Percentiles rank a stretch among this genome's conserved stretches.
Conservation (phyloP, 2,888 invertebrate species). For the Drosophila tanythrix region DNA sequence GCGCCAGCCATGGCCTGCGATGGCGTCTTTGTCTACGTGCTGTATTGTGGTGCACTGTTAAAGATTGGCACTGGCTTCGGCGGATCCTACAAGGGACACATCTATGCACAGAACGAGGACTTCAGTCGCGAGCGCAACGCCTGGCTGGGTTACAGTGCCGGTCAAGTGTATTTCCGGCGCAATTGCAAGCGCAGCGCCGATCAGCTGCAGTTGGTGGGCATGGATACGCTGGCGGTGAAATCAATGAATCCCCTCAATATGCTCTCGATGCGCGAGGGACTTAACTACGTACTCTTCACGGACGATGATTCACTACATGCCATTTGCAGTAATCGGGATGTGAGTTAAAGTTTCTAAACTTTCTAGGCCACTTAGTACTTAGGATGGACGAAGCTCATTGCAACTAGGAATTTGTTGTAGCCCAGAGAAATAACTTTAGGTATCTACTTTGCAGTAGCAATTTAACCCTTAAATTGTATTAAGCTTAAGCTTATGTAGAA, state of each 20-base stretch:
- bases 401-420: background rate
- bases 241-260: conserved; percentile 83
- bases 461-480: background rate
- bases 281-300: conserved; percentile 87
- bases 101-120: conserved; percentile 93
- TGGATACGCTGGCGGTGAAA: conserved; percentile 86
- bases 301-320: conserved; percentile 92
- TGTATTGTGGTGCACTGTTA: conserved; percentile 92
- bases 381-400: background rate
- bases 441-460: background rate
- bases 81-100: conserved; percentile 95
- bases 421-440: too few species aligned
- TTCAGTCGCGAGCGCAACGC: conserved; percentile 92
- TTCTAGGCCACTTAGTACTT: background rate
- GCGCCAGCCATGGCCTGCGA: conserved; percentile 92
- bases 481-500: background rate
- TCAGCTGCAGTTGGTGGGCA: conserved; percentile 84
- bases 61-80: conserved; percentile 98
- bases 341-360: conserved; percentile 83
- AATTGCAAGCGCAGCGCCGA: conserved; percentile 86
- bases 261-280: conserved; percentile 82
- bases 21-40: conserved; percentile 95
- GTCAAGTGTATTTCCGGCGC: conserved; percentile 92
- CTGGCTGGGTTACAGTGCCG: conserved; percentile 94
- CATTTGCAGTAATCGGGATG: conserved; percentile 92